These are phyloP conservation scores for Nephrotoma flavescens DNA, from an alignment of 2,888 invertebrate species.

Conservation along the genomic window DNA sequence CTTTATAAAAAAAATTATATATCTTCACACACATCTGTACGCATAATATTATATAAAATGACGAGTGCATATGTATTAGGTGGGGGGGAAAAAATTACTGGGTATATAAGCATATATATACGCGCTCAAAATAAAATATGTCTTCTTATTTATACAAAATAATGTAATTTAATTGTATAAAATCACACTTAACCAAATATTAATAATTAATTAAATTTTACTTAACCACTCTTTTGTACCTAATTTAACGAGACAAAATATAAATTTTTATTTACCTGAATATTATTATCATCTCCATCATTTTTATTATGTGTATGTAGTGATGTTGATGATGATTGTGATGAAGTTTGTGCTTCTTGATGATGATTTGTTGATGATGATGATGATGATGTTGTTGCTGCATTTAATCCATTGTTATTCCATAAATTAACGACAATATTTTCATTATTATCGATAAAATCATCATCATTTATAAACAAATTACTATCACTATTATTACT, in stretches of 20 bases:
- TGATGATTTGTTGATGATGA: not conserved
- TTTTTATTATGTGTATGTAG: not conserved
- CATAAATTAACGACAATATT: conserved; percentile 9
- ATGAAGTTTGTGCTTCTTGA: not conserved
- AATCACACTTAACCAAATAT: not conserved
- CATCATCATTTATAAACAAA: conserved; percentile 9
- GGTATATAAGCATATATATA: not conserved
- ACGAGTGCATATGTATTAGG: not conserved
- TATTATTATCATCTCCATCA: conserved; percentile 1
- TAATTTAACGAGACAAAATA: not conserved
- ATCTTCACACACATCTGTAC: not conserved
- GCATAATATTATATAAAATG: not conserved
- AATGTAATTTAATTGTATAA: not conserved
- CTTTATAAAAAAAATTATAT: not conserved
- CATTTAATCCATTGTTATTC: conserved; percentile 10
- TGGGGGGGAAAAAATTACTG: not conserved
- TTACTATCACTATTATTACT: conserved; percentile 28
- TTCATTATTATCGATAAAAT: conserved; percentile 9
- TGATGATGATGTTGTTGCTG: conserved; percentile 8
- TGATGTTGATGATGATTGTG: not conserved
- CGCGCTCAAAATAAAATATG: not conserved
- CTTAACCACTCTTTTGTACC: not conserved
- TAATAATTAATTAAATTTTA: not conserved
- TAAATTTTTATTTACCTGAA: not conserved
- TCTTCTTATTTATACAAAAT: not conserved